Conservation (phyloP, 2,888 invertebrate genomes). For the Colostygia pectinataria region DNA sequence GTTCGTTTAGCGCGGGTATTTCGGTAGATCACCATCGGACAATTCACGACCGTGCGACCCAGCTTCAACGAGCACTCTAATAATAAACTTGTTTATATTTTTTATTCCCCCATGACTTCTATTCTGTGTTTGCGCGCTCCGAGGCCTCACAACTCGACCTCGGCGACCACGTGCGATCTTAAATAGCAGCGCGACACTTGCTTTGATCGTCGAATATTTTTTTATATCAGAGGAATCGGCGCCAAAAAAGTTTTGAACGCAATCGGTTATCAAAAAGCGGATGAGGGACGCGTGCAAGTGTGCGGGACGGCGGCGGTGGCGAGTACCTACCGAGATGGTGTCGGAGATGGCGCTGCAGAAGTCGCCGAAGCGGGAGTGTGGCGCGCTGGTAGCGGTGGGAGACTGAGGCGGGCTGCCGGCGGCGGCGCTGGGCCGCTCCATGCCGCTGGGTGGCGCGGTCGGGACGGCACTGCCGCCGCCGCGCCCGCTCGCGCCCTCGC, state of each 20-base stretch:
- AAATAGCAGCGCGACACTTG: conserved; percentile 64
- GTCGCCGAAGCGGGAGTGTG: conserved; percentile 72
- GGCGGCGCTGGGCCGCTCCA: conserved; percentile 68
- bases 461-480: conserved; percentile 67
- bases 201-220: conserved; percentile 44
- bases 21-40: conserved; percentile 80
- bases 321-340: conserved; percentile 76
- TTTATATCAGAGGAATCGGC: conserved; percentile 51
- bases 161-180: conserved; percentile 76
- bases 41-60: conserved; percentile 81
- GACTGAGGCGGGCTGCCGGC: conserved; percentile 54
- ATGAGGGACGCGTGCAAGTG: conserved; percentile 36
- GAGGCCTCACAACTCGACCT: conserved; percentile 59
- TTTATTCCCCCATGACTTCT: conserved; percentile 71
- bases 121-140: conserved; percentile 54
- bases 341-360: conserved; percentile 80
- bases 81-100: conserved; percentile 83
- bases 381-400: conserved; percentile 41
- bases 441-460: conserved; percentile 59
- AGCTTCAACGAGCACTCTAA: conserved; percentile 79
- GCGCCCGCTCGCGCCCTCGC: conserved; percentile 55
- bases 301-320: conserved; percentile 27
- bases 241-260: conserved; percentile 59
- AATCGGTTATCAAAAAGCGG: conserved; percentile 43
- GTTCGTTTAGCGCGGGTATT: conserved; percentile 75